These are phyloP conservation scores for Orchesella cincta DNA, from an alignment of 1,140 invertebrate species.

Conservation along the genomic window DNA sequence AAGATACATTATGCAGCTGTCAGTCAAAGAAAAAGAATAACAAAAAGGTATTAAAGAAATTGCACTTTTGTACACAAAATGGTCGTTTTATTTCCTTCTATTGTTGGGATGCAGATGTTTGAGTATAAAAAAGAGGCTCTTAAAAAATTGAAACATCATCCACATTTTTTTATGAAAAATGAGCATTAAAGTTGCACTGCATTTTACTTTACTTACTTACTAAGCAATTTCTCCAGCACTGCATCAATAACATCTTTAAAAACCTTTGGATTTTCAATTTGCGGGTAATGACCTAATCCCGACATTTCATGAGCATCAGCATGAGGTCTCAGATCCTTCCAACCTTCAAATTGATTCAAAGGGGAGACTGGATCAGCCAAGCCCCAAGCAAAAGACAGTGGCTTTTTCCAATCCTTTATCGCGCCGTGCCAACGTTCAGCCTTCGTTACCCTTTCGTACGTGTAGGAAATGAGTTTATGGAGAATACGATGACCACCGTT, in stretches of 20 bases:
- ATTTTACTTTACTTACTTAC: constrained; percentile 38
- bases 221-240: constrained; percentile 54
- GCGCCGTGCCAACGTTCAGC: constrained; percentile 36
- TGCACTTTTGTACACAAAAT: constrained; percentile 11
- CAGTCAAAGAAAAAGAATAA: constrained; percentile 1
- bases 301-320: constrained; percentile 29
- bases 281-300: constrained; percentile 40
- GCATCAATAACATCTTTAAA: constrained; percentile 32
- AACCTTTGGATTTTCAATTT: constrained; percentile 35
- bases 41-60: neutral
- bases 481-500: constrained; percentile 32
- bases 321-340: constrained; percentile 26
- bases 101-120: too few relatives aligned
- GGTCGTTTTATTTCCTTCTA: neutral
- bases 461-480: constrained; percentile 41
- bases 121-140: constrained; percentile 1
- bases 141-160: constrained; percentile 25
- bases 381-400: constrained; percentile 38
- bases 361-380: constrained; percentile 36
- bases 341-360: constrained; percentile 20
- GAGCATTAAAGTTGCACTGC: neutral
- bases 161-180: neutral
- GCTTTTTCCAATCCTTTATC: constrained; percentile 35
- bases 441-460: constrained; percentile 32
- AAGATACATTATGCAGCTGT: constrained; percentile 25